Conservation (phyloP, 2,113 vertebrate species). For the Amblyopsis rosae region DNA sequence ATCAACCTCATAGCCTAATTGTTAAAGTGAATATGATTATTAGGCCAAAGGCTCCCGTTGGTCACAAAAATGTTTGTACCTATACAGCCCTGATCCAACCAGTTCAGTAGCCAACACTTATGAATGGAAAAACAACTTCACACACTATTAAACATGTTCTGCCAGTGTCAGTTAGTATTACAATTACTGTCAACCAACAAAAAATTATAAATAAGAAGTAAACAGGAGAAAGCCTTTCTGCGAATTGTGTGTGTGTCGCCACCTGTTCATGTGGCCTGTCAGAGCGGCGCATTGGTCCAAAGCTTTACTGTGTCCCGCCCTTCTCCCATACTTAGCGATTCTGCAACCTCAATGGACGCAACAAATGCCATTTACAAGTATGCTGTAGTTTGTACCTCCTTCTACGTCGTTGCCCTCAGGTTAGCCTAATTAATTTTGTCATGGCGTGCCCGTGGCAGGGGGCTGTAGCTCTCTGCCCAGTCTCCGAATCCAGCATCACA, state of each 20-base stretch:
- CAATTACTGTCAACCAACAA: neutral
- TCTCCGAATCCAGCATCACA: conserved; percentile 3
- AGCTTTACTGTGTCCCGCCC: conserved; percentile 26
- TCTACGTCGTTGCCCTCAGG: conserved; percentile 29
- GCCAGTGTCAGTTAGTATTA: neutral
- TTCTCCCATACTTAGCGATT: fast-evolving
- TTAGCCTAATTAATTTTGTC: conserved; percentile 42
- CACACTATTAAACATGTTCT: no score
- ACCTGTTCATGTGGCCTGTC: conserved; percentile 56
- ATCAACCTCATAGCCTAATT: no score
- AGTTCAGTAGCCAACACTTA: no score
- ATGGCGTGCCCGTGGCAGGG: conserved; percentile 67
- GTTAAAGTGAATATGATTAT: no score
- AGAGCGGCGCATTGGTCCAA: conserved; percentile 44
- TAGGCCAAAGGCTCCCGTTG: no score
- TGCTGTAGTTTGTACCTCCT: conserved; percentile 19
- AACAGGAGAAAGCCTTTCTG: no score
- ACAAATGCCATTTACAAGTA: conserved; percentile 53
- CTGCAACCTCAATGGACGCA: conserved; percentile 37
- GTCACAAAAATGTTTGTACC: no score
- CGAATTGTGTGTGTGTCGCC: conserved; percentile 36
- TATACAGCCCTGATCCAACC: no score
- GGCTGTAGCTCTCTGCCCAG: conserved; percentile 28
- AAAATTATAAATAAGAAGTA: neutral
- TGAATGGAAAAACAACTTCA: no score